Evolutionary conservation across 2,888 invertebrate genomes (phyloP).

Genomic region (Callimorpha dominula): DNA sequence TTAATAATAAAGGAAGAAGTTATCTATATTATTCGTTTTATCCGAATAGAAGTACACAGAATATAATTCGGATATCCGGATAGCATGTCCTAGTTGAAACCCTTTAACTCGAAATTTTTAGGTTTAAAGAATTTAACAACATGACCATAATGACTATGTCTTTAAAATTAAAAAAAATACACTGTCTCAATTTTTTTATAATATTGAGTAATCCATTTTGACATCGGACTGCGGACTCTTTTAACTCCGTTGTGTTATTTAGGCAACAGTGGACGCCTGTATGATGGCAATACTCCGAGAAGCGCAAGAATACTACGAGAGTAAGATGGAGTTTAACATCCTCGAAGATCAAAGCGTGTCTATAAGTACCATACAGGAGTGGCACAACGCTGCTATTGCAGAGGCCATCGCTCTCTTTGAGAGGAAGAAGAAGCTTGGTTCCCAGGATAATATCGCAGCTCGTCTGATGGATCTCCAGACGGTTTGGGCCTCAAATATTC

Average conservation of each 20-base stretch:
- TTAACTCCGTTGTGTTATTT: neutral
- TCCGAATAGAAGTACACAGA: too few species aligned
- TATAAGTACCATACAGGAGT: conserved; percentile 16
- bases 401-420: conserved; percentile 25
- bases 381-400: conserved; percentile 25
- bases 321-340: conserved; percentile 52
- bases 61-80: too few species aligned
- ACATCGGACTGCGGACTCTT: too few species aligned
- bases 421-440: conserved; percentile 49
- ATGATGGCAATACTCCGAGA: conserved; percentile 37
- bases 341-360: conserved; percentile 24
- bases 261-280: conserved; percentile 50
- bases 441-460: conserved; percentile 25
- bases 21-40: too few species aligned
- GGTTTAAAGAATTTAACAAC: too few species aligned
- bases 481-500: conserved; percentile 17
- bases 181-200: too few species aligned
- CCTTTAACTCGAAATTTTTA: too few species aligned
- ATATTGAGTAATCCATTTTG: too few species aligned
- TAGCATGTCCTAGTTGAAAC: too few species aligned
- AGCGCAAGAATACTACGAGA: conserved; percentile 43
- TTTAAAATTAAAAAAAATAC: too few species aligned
- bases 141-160: too few species aligned
- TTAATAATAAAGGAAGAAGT: too few species aligned
- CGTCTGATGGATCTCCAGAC: conserved; percentile 24